These are phyloP conservation scores for Dreissena rostriformis DNA, from an alignment of 1,140 invertebrate species.

Conservation along the genomic window DNA sequence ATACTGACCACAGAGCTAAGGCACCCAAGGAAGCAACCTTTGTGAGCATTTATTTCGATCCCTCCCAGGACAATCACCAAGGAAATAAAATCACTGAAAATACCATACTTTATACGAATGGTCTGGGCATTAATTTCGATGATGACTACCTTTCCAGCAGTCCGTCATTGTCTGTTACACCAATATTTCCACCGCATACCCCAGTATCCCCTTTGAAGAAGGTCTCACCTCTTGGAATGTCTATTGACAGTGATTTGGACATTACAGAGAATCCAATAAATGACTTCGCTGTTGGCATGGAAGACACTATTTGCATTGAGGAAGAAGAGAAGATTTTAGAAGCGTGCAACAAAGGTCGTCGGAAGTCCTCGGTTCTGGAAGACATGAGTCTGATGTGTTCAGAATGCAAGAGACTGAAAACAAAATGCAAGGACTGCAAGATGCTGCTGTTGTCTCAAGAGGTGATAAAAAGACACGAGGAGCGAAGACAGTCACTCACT, in stretches of 20 bases:
- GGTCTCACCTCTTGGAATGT: slow-evolving; percentile 2
- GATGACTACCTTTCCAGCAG: slow-evolving; percentile 46
- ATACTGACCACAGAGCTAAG: no score
- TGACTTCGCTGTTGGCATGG: not conserved
- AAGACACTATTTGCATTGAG: not conserved
- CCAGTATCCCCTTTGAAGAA: not conserved
- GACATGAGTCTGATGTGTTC: slow-evolving; percentile 29
- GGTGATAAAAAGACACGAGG: slow-evolving; percentile 14
- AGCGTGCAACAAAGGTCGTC: not conserved
- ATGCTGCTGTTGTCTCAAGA: slow-evolving; percentile 38
- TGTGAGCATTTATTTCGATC: no score
- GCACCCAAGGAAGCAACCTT: no score
- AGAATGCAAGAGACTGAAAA: slow-evolving; percentile 28
- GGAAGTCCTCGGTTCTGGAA: slow-evolving; percentile 30
- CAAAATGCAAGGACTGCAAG: slow-evolving; percentile 39
- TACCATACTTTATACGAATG: no score
- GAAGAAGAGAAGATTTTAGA: slow-evolving; percentile 1
- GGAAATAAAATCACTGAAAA: no score
- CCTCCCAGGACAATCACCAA: no score
- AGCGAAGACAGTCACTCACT: slow-evolving; percentile 11
- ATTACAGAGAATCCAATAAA: not conserved
- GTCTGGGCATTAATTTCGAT: slow-evolving; percentile 8
- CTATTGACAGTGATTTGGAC: not conserved
- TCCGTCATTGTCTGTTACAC: slow-evolving; percentile 20
- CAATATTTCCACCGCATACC: slow-evolving; percentile 9